Base-by-base conservation (phyloP, 2,113 vertebrate species). In the Ophthalmolycus amberensis region DNA sequence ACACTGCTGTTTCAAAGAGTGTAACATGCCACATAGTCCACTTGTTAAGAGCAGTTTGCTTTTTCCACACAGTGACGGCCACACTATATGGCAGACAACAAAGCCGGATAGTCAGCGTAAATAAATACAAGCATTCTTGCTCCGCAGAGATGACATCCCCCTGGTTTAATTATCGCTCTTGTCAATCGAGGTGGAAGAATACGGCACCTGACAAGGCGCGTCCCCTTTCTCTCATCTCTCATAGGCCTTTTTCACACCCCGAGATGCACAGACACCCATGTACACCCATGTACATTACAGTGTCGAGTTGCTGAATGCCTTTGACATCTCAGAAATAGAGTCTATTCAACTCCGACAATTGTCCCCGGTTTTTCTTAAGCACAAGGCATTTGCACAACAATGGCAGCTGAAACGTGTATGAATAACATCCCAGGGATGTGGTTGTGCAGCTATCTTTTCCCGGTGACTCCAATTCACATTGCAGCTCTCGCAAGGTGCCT, bases 141-240 rank as follows among this genome's bases (percentile, higher is more conserved):
- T 87, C 83, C 25, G 22, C 82, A 79, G 89, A 91, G 90, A 91
- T 85, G 87, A 83, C 87, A 87, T 91, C 91, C 92, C 82, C 85
- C 87, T 78, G 89, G 91, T 95, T 95, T 95, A 94, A 95, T 95
- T 94, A 95, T 94, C 90, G 83, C 90, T 88, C 84, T 85, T 94
- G 93, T 95, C 93, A 95, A 91, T 94, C 87, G 90, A 86, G 85
- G 88, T 80, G 74, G 90, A 94, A 92, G 88, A 92, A 91, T 91
- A 91, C 88, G 59, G 85, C 87, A 93, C 88, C 88, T 89, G 90
- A 94, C 92, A 92, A 89, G 79, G 67, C 75, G 71, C 77, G 82
- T 85, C 88, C 89, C 90, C 88, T 86, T 89, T 89, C 88, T 91
- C 89, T 90, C 89, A 87, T 90, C 85, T 90, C 34, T 20, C 80